A percentile compares a stretch with the other conserved stretches of the same genome.
Evolutionary conservation across 2,797 vertebrate genomes (phyloP).

Genomic region (Chrysolophus pictus): DNA sequence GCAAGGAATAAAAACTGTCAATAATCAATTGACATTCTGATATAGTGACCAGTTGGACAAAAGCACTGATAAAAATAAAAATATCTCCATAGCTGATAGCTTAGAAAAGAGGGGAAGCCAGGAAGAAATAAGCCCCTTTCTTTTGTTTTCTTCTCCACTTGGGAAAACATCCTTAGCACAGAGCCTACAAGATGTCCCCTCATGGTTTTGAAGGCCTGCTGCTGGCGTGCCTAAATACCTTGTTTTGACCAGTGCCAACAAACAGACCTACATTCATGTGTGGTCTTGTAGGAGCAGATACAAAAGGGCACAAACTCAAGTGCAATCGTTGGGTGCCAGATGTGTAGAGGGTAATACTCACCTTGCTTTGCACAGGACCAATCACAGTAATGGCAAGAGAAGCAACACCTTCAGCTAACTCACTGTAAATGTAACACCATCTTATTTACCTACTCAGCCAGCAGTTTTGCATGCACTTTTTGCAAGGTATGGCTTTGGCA

Average conservation of each 20-base stretch:
- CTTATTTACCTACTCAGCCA: background rate
- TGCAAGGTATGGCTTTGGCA: background rate
- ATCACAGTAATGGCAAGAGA: background rate
- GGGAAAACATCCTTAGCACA: background rate
- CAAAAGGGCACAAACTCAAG: background rate
- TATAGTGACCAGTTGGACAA: background rate
- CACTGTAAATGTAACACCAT: background rate
- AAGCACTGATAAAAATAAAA: background rate
- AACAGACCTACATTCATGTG: accelerated
- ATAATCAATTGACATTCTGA: background rate
- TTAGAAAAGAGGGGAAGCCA: background rate
- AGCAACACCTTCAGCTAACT: background rate
- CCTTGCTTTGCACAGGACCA: background rate
- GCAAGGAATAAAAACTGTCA: background rate
- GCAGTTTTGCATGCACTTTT: background rate
- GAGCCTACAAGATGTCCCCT: background rate
- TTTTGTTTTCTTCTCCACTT: background rate
- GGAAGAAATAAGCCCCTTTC: background rate
- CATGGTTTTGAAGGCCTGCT: background rate
- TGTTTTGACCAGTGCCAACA: background rate
- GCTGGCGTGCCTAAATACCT: background rate
- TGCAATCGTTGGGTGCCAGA: background rate
- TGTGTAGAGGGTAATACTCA: background rate
- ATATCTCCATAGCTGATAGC: background rate
- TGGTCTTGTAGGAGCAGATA: background rate